Evolutionary conservation across 2,113 vertebrate species (phyloP).

Genomic region (Pimephales promelas): DNA sequence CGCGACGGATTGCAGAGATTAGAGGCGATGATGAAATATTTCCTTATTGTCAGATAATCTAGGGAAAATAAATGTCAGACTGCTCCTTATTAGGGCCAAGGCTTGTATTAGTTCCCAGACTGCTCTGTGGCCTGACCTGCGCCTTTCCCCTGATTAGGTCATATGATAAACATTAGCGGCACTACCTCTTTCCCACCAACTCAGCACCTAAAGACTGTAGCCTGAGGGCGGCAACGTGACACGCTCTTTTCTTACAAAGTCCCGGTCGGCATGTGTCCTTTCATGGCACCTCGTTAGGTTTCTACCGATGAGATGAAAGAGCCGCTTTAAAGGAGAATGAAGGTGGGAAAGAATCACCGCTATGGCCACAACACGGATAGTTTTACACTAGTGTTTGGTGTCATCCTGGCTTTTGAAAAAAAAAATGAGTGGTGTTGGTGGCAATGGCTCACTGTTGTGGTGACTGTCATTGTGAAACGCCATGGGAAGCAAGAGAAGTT

Average conservation of each 20-base stretch:
- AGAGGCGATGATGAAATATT: slow-evolving; percentile 77
- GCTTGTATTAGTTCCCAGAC: slow-evolving; percentile 79
- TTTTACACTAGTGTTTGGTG: slow-evolving; percentile 9
- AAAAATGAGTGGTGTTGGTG: neutral
- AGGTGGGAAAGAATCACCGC: slow-evolving; percentile 58
- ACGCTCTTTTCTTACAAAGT: slow-evolving; percentile 74
- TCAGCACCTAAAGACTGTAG: slow-evolving; percentile 73
- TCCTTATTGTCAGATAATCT: slow-evolving; percentile 75
- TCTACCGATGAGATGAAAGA: slow-evolving; percentile 74
- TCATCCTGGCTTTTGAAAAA: slow-evolving; percentile 24
- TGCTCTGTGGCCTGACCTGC: slow-evolving; percentile 76
- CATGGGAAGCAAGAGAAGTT: neutral
- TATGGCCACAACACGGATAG: slow-evolving; percentile 50
- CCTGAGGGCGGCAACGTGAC: slow-evolving; percentile 81
- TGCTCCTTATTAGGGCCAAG: slow-evolving; percentile 75
- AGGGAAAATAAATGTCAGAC: slow-evolving; percentile 73
- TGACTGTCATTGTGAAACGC: neutral
- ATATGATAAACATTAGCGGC: slow-evolving; percentile 86
- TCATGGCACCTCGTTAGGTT: slow-evolving; percentile 78
- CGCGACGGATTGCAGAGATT: slow-evolving; percentile 69
- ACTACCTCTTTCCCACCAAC: slow-evolving; percentile 82
- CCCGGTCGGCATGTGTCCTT: slow-evolving; percentile 74
- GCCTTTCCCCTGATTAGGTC: slow-evolving; percentile 84
- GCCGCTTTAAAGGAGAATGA: slow-evolving; percentile 62
- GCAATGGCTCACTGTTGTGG: neutral